Evolutionary conservation across 2,797 vertebrate species (phyloP).

Genomic region (Apogon hyalosoma): DNA sequence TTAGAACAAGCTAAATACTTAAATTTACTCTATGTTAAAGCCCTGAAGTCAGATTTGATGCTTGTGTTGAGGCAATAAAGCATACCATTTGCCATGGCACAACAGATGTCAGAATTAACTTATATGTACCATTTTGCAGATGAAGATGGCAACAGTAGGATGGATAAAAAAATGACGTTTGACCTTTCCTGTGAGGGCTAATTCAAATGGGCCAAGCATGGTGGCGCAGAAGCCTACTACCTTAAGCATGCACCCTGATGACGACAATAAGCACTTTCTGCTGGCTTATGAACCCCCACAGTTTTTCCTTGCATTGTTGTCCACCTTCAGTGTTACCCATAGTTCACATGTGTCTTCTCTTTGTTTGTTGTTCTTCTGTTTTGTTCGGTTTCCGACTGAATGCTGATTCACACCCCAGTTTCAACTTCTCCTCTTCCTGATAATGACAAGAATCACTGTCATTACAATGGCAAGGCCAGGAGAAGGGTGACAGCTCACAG

Average conservation of each 20-base stretch:
- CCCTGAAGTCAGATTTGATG: constrained; percentile 41
- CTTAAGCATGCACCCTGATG: constrained; percentile 75
- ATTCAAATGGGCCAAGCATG: constrained; percentile 45
- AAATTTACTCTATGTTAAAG: constrained; percentile 45
- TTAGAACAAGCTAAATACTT: constrained; percentile 19
- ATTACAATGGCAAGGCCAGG: constrained; percentile 81
- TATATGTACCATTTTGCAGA: constrained; percentile 26
- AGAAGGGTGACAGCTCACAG: constrained; percentile 72
- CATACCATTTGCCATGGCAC: constrained; percentile 43
- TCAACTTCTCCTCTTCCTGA: constrained; percentile 90
- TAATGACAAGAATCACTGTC: constrained; percentile 89
- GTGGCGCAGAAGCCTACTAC: constrained; percentile 67
- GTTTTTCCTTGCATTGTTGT: constrained; percentile 64
- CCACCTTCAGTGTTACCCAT: constrained; percentile 72
- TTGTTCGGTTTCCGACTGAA: constrained; percentile 75
- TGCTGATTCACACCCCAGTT: constrained; percentile 85
- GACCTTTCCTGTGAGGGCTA: constrained; percentile 35
- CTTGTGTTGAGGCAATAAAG: constrained; percentile 43
- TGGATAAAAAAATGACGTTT: constrained; percentile 23
- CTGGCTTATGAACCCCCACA: constrained; percentile 66
- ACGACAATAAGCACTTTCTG: constrained; percentile 67
- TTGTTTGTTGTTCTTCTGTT: constrained; percentile 79
- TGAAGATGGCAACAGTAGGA: constrained; percentile 45
- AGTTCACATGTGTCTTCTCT: constrained; percentile 80
- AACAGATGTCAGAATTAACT: constrained; percentile 47